A percentile compares a stretch with the other conserved stretches of the same genome.
phyloP scores from a whole-genome alignment of 2,113 vertebrate species.

The Psammodynastes pulverulentus region DNA sequence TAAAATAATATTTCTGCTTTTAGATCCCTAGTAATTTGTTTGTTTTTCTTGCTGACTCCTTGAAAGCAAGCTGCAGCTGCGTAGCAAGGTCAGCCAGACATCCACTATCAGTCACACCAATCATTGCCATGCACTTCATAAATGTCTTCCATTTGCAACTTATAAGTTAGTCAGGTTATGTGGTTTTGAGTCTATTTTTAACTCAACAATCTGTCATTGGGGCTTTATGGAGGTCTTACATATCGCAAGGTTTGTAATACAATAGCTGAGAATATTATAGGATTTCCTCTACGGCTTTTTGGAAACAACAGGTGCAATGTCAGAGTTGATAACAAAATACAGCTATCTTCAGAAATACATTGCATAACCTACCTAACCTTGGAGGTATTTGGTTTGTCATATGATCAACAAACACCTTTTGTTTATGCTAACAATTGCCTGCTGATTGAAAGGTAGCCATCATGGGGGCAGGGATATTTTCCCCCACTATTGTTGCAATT shows the following conservation, averaged over 20 bases:
- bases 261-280: constrained; percentile 58
- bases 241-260: constrained; percentile 59
- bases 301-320: constrained; percentile 55
- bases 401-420: neutral
- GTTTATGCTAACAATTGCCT: neutral
- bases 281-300: constrained; percentile 54
- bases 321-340: constrained; percentile 42
- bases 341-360: constrained; percentile 46
- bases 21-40: neutral
- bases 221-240: constrained; percentile 52
- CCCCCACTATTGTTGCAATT: neutral
- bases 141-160: constrained; percentile 59
- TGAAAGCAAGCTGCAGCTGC: constrained; percentile 18
- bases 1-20: neutral
- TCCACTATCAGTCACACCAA: constrained; percentile 36
- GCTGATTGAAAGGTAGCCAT: neutral
- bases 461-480: neutral
- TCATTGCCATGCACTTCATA: constrained; percentile 35
- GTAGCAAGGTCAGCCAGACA: constrained; percentile 7
- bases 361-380: rapidly evolving
- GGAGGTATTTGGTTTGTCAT: neutral
- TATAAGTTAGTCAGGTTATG: constrained; percentile 53
- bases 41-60: rapidly evolving
- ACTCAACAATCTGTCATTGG: constrained; percentile 54
- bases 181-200: constrained; percentile 66